Base-by-base conservation (phyloP, 2,797 vertebrate species). In the Liasis olivaceus region DNA sequence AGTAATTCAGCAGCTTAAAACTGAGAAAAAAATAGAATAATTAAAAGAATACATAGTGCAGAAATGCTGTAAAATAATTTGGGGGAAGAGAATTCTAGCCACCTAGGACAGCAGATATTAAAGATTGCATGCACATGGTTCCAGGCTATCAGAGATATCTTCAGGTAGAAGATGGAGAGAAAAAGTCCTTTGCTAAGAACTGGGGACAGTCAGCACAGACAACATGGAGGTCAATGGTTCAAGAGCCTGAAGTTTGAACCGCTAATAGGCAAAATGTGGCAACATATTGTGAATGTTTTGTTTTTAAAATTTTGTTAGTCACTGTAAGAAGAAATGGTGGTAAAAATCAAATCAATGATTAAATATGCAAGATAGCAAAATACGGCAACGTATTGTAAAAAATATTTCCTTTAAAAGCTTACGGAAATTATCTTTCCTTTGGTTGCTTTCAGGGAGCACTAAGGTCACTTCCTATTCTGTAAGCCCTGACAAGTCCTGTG, bases 31-130 rank as follows among this genome's bases (percentile, higher is more conserved):
- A 20, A 17, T 42, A 36, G 8, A 36, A 93, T 89, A 94, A 85
- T 91, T 87, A 94, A 91, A 54, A 59, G 89, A 26, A 13, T 63
- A 26, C 22, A 47, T 62, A 56, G n/a, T 89, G 92, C 77, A 88
- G 90, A 88, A 72, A 93, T 63, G 95, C 95, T 96, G 90, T 88
- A 94, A 95, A 94, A 84, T 59, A 89, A 93, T 60, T 6, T 13
- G 15, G 24, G 26, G 69, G 13, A 42, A 47, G 14, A 85, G 28
- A 20, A 31, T 17, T 8, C 7, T 58, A 58, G 22, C 20, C 59
- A 84, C 28, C 22, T n/a, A 13, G 58, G 47, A 84, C 24, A 90
- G 36, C 69, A 58, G 12, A 36, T 36, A n/a, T 28, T 90, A 24
- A 90, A 47, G 31, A 8, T 62, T 81, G 56, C 51, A 24, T 14